These are phyloP conservation scores for Bambusicola thoracicus DNA, from an alignment of 2,113 vertebrate species.

Conservation along the genomic window DNA sequence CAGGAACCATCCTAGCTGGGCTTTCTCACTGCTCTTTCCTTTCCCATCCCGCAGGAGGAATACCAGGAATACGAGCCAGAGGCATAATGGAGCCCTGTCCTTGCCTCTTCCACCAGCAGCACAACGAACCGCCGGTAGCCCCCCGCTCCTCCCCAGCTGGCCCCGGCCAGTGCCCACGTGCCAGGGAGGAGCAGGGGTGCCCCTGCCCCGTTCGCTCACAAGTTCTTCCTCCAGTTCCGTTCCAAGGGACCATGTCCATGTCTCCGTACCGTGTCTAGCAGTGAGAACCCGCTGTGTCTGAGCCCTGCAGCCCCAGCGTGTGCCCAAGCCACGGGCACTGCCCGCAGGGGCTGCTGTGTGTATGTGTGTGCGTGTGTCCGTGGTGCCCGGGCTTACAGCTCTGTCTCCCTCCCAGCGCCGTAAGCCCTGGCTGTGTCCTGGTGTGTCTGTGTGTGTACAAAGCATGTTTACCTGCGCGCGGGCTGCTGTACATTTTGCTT, in stretches of 20 bases:
- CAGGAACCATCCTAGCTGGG: too few species aligned
- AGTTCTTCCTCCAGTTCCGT: constrained; percentile 82
- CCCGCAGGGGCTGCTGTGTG: not conserved
- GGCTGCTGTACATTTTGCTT: constrained; percentile 73
- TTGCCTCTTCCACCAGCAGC: constrained; percentile 91
- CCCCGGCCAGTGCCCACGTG: not conserved
- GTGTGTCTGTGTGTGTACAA: constrained; percentile 75
- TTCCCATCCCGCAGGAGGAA: constrained; percentile 80
- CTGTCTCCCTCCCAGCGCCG: constrained; percentile 93
- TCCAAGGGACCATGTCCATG: constrained; percentile 73
- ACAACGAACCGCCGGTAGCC: constrained; percentile 84
- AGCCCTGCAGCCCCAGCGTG: not conserved
- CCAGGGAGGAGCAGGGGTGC: constrained; percentile 59
- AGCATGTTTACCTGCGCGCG: constrained; percentile 70
- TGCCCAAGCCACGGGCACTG: not conserved
- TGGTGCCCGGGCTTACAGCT: constrained; percentile 80
- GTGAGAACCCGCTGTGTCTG: constrained; percentile 50
- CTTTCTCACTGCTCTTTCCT: not conserved
- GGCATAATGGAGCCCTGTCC: constrained; percentile 86
- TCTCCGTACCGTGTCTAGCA: constrained; percentile 74
- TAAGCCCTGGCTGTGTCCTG: constrained; percentile 78
- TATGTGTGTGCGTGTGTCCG: not conserved
- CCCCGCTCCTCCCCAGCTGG: constrained; percentile 41
- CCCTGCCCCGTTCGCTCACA: constrained; percentile 59
- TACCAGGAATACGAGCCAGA: constrained; percentile 98